A percentile compares a stretch with the other conserved stretches of the same genome.
Evolutionary conservation across 2,797 vertebrate genomes (phyloP).

Genomic region (Spinus pinus): DNA sequence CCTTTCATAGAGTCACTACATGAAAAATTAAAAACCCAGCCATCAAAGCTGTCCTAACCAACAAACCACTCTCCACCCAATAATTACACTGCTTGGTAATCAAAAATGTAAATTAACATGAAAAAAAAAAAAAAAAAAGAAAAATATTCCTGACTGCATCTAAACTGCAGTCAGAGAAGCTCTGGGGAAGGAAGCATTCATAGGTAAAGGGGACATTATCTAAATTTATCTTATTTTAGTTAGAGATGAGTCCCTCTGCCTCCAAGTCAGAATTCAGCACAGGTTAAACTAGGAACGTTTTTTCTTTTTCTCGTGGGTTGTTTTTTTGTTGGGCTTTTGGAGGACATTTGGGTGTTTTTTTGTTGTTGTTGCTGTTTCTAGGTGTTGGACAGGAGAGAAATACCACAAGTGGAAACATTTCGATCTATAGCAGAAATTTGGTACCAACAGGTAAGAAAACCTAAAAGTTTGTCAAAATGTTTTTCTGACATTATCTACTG

Average conservation of each 20-base stretch:
- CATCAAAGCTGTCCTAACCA: not conserved
- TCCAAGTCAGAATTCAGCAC: not conserved
- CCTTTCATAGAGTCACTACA: not conserved
- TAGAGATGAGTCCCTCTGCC: not conserved
- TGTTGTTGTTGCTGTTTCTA: not conserved
- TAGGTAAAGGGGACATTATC: not conserved
- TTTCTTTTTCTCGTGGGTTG: not conserved
- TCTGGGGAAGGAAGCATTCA: not conserved
- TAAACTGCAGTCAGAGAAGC: not conserved
- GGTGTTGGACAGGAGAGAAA: not conserved
- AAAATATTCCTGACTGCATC: not conserved
- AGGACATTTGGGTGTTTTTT: not conserved
- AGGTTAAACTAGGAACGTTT: accelerated
- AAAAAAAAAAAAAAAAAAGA: not conserved
- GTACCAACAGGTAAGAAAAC: not conserved
- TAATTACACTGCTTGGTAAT: not conserved
- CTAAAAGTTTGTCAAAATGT: not conserved
- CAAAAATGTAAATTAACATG: not conserved
- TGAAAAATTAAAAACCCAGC: not conserved
- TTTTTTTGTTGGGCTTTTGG: not conserved
- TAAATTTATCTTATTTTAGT: not conserved
- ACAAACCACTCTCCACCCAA: not conserved
- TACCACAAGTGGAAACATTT: not conserved
- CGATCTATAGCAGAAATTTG: not conserved
- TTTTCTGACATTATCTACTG: not conserved